Conservation (phyloP, 2,888 invertebrate species). For the Gari tellinella region DNA sequence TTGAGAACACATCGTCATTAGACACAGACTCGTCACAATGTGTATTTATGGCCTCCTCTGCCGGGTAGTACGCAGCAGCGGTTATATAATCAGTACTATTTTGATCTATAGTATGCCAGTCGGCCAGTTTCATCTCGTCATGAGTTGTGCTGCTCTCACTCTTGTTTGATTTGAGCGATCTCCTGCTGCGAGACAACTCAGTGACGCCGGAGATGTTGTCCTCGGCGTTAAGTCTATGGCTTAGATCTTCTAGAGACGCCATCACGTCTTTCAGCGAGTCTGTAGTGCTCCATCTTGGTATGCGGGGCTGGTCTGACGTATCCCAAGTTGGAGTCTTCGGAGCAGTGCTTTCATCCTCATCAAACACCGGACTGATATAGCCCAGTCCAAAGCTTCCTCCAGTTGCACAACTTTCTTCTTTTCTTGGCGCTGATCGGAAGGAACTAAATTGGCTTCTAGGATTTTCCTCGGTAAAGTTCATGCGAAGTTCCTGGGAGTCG, state of each 20-base stretch:
- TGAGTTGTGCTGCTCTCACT: constrained; percentile 18
- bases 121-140: not conserved
- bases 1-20: too few species aligned
- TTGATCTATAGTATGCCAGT: not conserved
- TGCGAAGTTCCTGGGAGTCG: constrained; percentile 46
- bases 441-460: constrained; percentile 24
- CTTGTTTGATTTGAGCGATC: constrained; percentile 39
- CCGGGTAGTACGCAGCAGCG: constrained; percentile 19
- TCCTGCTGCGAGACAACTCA: constrained; percentile 30
- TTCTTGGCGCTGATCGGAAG: not conserved
- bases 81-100: constrained; percentile 7
- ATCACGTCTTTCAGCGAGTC: constrained; percentile 57
- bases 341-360: constrained; percentile 21
- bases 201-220: constrained; percentile 55
- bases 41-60: not conserved
- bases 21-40: too few species aligned
- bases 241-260: constrained; percentile 46
- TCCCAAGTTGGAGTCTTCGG: constrained; percentile 47
- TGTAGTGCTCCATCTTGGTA: constrained; percentile 51
- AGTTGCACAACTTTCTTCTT: not conserved
- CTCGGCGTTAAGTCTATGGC: constrained; percentile 45
- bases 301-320: constrained; percentile 35
- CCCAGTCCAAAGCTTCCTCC: constrained; percentile 54
- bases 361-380: constrained; percentile 33
- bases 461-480: constrained; percentile 41